Base-by-base conservation (phyloP, 2,888 invertebrate genomes). In the Homarus gammarus region DNA sequence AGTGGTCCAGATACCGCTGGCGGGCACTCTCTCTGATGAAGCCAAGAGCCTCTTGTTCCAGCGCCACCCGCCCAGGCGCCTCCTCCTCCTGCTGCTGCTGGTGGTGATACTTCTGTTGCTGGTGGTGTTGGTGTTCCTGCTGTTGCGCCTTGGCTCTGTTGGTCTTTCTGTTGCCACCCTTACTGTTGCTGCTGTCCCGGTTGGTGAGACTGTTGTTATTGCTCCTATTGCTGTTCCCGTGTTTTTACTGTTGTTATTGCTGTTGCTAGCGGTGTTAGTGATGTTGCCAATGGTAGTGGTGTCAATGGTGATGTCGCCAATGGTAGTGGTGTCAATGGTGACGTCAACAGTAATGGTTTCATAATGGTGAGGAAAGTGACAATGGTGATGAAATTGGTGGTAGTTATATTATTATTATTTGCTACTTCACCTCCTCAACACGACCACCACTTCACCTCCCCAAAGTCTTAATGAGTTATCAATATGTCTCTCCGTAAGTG, bases 21-120 rank as follows among this genome's bases (percentile, higher is more conserved):
- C 70, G 79, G 79, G 73, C 87, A 87, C 87, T 87, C 87, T 79
- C 79, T 81, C 70, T 87, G 87, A 87, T 87, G 87, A 87, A 87
- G 72, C 56, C 81, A 44, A 72, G 79, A 56, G 86, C n/a, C 73
- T 84, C 73, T 84, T 84, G 84, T 84, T 75, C 75, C 75, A 38
- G 12, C 51, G 51, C 83, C 72, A n/a, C 44, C 27, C n/a, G 64
- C 64, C 64, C 38, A 8, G 38, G 6, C 73, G 36, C 18, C 40
- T 70, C 18, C n/a, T 73, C 3, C 73, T 31, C 33, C 40, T 40
- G 18, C 73, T 38, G 22, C 18, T 27, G 15, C 38, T 73, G 22
- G 38, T 73, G 18, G n/a, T 8, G 36, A 12, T 73, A 5, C 40
- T 40, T 6, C 70, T 33, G 31, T 31, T 31, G 15, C 56, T 56